Evolutionary conservation across 1,140 invertebrate genomes (phyloP).

Genomic region (Heliconius himera): DNA sequence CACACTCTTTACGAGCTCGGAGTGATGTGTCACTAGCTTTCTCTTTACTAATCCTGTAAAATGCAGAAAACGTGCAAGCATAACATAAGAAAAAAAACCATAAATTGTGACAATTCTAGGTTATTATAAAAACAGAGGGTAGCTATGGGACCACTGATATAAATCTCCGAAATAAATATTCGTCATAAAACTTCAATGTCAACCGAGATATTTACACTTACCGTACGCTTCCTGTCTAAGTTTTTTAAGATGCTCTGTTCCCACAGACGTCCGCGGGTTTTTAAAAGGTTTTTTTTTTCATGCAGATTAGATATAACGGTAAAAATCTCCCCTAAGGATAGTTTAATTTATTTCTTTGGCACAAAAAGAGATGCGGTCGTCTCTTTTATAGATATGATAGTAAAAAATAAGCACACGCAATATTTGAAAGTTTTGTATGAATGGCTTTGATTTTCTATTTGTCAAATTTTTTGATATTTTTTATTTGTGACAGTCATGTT

Average conservation of each 20-base stretch:
- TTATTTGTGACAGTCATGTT: too few species aligned
- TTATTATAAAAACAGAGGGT: constrained; percentile 38
- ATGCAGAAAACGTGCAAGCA: neutral
- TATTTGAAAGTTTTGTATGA: neutral
- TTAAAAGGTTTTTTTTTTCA: constrained; percentile 67
- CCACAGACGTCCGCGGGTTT: constrained; percentile 71
- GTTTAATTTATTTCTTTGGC: constrained; percentile 78
- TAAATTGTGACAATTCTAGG: constrained; percentile 14
- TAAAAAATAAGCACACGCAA: constrained; percentile 54
- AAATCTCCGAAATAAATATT: constrained; percentile 76
- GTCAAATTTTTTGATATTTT: neutral
- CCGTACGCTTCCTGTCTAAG: constrained; percentile 63
- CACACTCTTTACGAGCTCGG: neutral
- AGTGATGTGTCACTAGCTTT: neutral
- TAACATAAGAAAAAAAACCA: neutral
- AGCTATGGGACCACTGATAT: constrained; percentile 45
- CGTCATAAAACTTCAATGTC: constrained; percentile 67
- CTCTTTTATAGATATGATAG: constrained; percentile 65
- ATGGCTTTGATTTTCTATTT: neutral
- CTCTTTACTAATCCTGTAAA: neutral
- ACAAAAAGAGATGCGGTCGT: constrained; percentile 75
- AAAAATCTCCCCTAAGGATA: constrained; percentile 78
- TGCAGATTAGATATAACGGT: constrained; percentile 78
- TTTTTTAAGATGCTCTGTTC: constrained; percentile 68
- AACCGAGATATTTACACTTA: constrained; percentile 72